These are phyloP conservation scores for Mercenaria mercenaria DNA, from an alignment of 1,140 invertebrate species.

Conservation along the genomic window DNA sequence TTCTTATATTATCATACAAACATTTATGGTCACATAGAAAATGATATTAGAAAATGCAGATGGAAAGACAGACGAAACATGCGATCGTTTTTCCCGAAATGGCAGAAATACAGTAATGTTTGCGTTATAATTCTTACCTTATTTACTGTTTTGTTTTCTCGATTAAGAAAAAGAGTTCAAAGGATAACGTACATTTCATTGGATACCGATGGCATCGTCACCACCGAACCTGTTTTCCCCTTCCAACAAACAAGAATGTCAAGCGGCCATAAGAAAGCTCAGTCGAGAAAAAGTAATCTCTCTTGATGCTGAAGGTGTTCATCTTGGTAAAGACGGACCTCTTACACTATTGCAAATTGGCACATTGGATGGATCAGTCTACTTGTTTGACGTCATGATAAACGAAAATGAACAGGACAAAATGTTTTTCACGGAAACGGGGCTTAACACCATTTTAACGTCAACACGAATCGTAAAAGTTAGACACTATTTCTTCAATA, in stretches of 20 bases:
- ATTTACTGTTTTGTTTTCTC: too few relatives aligned
- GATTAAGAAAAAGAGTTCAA: too few relatives aligned
- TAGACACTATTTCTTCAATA: too few relatives aligned
- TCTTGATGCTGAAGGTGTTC: slow-evolving; percentile 47
- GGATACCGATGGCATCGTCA: not conserved
- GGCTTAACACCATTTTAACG: slow-evolving; percentile 93
- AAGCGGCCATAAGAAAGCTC: slow-evolving; percentile 1
- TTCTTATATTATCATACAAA: too few relatives aligned
- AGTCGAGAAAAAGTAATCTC: slow-evolving; percentile 13
- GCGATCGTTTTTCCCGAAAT: too few relatives aligned
- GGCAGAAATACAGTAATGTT: too few relatives aligned
- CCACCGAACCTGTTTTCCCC: not conserved
- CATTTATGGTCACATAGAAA: too few relatives aligned
- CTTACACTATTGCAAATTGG: slow-evolving; percentile 95
- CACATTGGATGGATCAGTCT: slow-evolving; percentile 89
- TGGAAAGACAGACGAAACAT: too few relatives aligned
- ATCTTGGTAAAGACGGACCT: slow-evolving; percentile 43
- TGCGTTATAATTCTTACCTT: too few relatives aligned
- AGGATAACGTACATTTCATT: too few relatives aligned
- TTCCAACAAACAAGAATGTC: too few relatives aligned
- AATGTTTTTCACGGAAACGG: slow-evolving; percentile 91
- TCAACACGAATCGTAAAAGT: slow-evolving; percentile 94
- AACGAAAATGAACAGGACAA: slow-evolving; percentile 77
- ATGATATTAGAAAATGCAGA: too few relatives aligned
- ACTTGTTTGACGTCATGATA: slow-evolving; percentile 95